phyloP scores from a whole-genome alignment of 1,140 invertebrate species.

The Anastatus disparis region DNA sequence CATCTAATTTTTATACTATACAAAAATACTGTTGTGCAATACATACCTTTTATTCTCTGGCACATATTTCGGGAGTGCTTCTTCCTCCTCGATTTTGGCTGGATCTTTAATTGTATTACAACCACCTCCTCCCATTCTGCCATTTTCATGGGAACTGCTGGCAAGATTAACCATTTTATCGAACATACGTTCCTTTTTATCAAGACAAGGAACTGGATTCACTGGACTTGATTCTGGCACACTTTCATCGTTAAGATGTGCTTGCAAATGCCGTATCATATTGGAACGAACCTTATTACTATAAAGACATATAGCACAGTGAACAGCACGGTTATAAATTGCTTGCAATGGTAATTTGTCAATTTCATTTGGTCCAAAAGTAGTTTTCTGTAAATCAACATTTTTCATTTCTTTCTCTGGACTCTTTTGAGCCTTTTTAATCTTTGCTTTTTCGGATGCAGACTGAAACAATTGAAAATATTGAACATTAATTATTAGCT shows the following conservation, averaged over 20 bases:
- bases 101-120: not conserved
- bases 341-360: constrained; percentile 72
- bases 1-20: too few relatives aligned
- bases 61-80: constrained; percentile 71
- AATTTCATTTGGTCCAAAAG: constrained; percentile 72
- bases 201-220: constrained; percentile 83
- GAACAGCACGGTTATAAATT: constrained; percentile 73
- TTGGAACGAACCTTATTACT: constrained; percentile 80
- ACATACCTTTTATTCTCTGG: constrained; percentile 70
- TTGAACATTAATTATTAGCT: too few relatives aligned
- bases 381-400: constrained; percentile 57
- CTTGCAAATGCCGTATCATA: constrained; percentile 76
- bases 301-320: constrained; percentile 76
- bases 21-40: not conserved
- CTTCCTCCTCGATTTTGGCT: constrained; percentile 49
- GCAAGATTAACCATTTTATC: constrained; percentile 87
- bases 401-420: constrained; percentile 49
- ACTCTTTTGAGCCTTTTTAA: constrained; percentile 46
- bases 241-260: constrained; percentile 72
- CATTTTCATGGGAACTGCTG: constrained; percentile 73
- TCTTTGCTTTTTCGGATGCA: constrained; percentile 12
- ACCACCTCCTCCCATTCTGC: constrained; percentile 57
- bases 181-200: constrained; percentile 82
- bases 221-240: constrained; percentile 74
- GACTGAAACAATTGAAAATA: constrained; percentile 20